These are phyloP conservation scores for Anser brachyrhynchus DNA, from an alignment of 2,113 vertebrate genomes.

Conservation along the genomic window DNA sequence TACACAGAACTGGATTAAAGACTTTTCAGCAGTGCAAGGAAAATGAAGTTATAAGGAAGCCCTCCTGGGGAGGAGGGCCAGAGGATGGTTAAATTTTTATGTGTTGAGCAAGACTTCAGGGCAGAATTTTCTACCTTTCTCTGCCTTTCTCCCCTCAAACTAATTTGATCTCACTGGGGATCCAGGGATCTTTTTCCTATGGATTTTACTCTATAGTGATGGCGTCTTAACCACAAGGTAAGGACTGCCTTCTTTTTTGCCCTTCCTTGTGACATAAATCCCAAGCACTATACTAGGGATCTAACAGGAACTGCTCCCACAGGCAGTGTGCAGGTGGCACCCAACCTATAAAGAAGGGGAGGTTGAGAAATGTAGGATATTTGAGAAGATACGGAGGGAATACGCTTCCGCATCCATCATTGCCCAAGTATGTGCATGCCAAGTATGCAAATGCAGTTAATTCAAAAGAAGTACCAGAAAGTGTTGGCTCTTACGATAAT, in stretches of 20 bases:
- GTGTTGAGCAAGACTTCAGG: neutral
- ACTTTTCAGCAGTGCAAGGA: neutral
- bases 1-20: neutral
- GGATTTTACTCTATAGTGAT: neutral
- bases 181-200: neutral
- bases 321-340: neutral
- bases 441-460: neutral
- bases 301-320: neutral
- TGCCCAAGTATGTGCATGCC: neutral
- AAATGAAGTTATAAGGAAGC: neutral
- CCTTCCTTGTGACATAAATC: neutral
- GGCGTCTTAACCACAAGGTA: neutral
- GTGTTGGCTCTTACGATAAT: neutral
- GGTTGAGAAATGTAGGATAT: rapidly evolving
- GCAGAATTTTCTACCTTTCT: neutral
- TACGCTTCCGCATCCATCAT: neutral
- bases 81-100: neutral
- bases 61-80: neutral
- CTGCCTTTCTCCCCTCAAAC: neutral
- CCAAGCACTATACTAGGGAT: neutral
- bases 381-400: neutral
- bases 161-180: neutral
- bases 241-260: neutral
- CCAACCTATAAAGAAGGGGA: neutral
- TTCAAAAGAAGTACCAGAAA: neutral